A percentile compares a stretch with the other conserved stretches of the same genome.
Conservation (phyloP, 2,113 vertebrate genomes). For the Pionites leucogaster region DNA sequence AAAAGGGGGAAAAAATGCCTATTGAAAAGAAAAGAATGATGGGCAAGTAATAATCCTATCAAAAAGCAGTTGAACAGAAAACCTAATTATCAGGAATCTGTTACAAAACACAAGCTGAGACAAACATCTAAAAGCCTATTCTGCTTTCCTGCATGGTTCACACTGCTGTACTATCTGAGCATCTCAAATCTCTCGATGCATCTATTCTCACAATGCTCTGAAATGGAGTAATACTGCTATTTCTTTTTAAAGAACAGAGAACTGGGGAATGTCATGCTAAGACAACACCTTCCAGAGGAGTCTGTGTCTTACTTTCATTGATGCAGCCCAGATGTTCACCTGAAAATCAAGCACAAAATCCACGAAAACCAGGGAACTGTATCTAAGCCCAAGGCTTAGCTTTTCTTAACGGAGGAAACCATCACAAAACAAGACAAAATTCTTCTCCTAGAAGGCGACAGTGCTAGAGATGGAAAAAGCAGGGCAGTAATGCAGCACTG, state of each 20-base stretch:
- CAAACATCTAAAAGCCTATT: not conserved
- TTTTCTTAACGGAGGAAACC: not conserved
- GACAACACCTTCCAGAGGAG: not conserved
- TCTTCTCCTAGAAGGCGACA: not conserved
- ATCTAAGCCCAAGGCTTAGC: not conserved
- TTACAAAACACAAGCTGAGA: not conserved
- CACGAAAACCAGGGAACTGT: not conserved
- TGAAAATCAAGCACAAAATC: not conserved
- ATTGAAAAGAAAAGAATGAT: not conserved
- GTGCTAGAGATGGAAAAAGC: not conserved
- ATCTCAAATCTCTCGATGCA: not conserved
- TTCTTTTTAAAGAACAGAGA: not conserved
- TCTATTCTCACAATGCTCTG: not conserved
- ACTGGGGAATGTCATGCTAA: not conserved
- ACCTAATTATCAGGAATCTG: not conserved
- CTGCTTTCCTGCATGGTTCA: not conserved
- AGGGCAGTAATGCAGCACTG: rapidly evolving
- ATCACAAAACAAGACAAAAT: not conserved
- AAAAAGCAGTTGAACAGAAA: not conserved
- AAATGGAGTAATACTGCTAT: not conserved
- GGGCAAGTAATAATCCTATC: not conserved
- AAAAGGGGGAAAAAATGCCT: not conserved
- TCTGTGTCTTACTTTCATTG: not conserved
- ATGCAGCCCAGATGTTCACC: not conserved
- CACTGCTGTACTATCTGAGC: not conserved